These are phyloP conservation scores for Pyralis farinalis DNA, from an alignment of 2,888 invertebrate species.

Conservation along the genomic window DNA sequence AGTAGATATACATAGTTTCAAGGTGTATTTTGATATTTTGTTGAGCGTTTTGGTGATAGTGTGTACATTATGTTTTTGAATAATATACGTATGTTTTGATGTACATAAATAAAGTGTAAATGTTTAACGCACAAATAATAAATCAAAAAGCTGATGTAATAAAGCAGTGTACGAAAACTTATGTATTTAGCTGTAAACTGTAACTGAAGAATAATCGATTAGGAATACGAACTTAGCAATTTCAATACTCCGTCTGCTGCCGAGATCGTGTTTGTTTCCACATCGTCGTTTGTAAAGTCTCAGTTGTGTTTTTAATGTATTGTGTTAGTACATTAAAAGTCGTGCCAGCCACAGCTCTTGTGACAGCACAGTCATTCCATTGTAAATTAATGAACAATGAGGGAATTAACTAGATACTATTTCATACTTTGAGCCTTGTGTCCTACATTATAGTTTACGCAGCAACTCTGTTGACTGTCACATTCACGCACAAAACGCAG, in stretches of 20 bases:
- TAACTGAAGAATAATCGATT: conserved; percentile 57
- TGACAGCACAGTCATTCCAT: conserved; percentile 26
- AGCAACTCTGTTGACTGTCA: conserved; percentile 51
- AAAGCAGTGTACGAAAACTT: conserved; percentile 60
- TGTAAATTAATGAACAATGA: conserved; percentile 33
- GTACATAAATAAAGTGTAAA: conserved; percentile 80
- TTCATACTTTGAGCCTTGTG: conserved; percentile 31
- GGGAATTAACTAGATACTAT: conserved; percentile 40
- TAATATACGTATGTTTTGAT: conserved; percentile 78
- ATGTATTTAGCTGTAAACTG: conserved; percentile 73
- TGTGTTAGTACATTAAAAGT: conserved; percentile 14
- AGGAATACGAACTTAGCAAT: conserved; percentile 57
- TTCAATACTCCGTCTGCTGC: conserved; percentile 50
- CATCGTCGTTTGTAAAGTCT: conserved; percentile 21
- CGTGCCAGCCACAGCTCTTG: conserved; percentile 15
- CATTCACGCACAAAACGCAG: conserved; percentile 59
- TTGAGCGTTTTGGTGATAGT: conserved; percentile 68
- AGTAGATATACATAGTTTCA: conserved; percentile 53
- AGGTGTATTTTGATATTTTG: conserved; percentile 55
- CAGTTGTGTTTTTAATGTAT: conserved; percentile 19
- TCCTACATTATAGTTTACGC: conserved; percentile 33
- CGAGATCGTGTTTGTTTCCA: conserved; percentile 24
- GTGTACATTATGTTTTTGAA: conserved; percentile 69
- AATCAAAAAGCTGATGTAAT: conserved; percentile 58
- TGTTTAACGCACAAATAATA: conserved; percentile 81